Evolutionary conservation across 2,888 invertebrate genomes (phyloP), one percentile per base, ranked within the genome.

Genomic region (Laspeyria flexula): DNA sequence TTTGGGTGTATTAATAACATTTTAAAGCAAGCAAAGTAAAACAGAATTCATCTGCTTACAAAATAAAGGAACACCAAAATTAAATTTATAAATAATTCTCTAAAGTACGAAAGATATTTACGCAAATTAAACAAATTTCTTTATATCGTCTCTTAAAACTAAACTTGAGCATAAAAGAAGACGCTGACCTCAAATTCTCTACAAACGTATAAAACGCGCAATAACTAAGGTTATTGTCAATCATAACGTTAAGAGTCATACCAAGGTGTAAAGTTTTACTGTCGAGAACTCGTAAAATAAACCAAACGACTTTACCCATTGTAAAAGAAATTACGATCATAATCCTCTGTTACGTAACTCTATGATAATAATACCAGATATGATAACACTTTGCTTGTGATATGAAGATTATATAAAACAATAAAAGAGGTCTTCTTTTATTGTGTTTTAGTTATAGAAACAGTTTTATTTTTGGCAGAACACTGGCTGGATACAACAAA

Each of bases 181-280:
- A 30, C 39, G 31, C 9, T 41, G 40, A 53, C 54, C 51, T 44
- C 43, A 30, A 30, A 18, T 43, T 33, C 35, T 53, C 51, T 56
- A 65, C 62, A 58, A 64, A 66, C 31, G 37, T 48, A 61, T 63
- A 63, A 71, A 67, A 62, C 51, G 50, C 53, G 63, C 65, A 72
- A 70, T 70, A 72, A 65, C 60, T 46, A 55, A 50, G 40, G 45
- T 71, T 70, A 72, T 69, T 72, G 68, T 69, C 65, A 73, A 65
- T 62, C 45, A 62, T 65, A 63, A 58, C 43, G 59, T 65, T 40
- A 49, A 59, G 66, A 63, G 52, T 53, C 41, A 63, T 52, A 37
- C 18, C 47, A 42, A 60, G 62, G 65, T 71, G 55, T 73, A 57
- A 75, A 67, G 54, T 72, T 63, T 65, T 72, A 69, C 49, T 34